phyloP scores from a whole-genome alignment of 2,797 vertebrate genomes.

The Anabas testudineus region DNA sequence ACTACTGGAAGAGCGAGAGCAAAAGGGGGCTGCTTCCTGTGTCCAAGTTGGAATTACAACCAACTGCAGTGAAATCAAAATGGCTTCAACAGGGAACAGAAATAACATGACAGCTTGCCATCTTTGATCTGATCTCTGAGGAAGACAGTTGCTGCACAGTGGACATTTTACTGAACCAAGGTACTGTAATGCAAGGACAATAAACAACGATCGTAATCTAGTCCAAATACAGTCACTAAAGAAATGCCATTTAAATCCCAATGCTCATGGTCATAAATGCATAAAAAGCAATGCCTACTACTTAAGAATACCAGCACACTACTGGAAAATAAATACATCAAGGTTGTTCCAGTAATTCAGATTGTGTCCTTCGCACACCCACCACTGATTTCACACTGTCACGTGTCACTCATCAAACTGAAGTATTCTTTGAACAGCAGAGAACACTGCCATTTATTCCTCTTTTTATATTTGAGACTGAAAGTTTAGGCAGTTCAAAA shows the following conservation, averaged over 20 bases:
- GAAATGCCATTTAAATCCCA: constrained; percentile 26
- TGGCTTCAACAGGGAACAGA: constrained; percentile 60
- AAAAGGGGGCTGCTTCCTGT: constrained; percentile 54
- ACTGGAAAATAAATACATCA: constrained; percentile 22
- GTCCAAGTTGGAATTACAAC: constrained; percentile 49
- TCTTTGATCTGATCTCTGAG: constrained; percentile 48
- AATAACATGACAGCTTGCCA: constrained; percentile 49
- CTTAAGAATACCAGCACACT: constrained; percentile 21
- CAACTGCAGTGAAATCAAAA: constrained; percentile 67
- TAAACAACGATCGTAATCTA: background rate
- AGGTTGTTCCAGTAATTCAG: constrained; percentile 22
- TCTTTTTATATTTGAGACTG: constrained; percentile 24
- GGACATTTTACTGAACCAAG: constrained; percentile 28
- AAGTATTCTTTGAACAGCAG: constrained; percentile 37
- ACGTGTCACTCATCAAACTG: constrained; percentile 25
- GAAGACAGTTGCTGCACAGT: constrained; percentile 20
- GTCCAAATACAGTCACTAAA: constrained; percentile 14
- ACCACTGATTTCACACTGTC: constrained; percentile 35
- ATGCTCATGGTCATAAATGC: constrained; percentile 8
- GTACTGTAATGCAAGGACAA: constrained; percentile 18
- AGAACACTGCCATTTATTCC: constrained; percentile 38
- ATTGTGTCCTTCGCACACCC: constrained; percentile 37
- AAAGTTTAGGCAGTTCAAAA: constrained; percentile 43
- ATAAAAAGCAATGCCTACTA: constrained; percentile 7
- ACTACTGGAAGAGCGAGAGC: constrained; percentile 59